These are phyloP conservation scores for Tetranychus urticae DNA, from an alignment of 1,140 invertebrate genomes.

Conservation along the genomic window DNA sequence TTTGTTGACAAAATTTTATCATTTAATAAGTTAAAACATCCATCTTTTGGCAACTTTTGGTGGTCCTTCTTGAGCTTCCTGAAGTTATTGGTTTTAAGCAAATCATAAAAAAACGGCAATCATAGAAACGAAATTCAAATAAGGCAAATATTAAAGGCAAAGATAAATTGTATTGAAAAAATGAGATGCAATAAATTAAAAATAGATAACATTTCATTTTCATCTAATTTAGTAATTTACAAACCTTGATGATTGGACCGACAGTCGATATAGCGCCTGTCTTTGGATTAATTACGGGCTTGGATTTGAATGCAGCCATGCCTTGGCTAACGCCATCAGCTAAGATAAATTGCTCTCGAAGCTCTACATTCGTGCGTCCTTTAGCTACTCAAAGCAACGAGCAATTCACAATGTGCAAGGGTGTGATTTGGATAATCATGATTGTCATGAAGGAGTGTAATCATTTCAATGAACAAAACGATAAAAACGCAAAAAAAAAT, in stretches of 20 bases:
- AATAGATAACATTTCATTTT: too few species aligned
- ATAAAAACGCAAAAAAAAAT: neutral
- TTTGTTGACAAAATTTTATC: too few species aligned
- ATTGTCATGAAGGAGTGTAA: neutral
- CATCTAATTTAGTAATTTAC: neutral
- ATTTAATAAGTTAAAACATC: too few species aligned
- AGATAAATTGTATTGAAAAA: neutral
- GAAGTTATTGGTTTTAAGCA: too few species aligned
- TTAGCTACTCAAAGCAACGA: slow-evolving; percentile 43
- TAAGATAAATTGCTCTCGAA: slow-evolving; percentile 92
- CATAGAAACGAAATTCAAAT: too few species aligned
- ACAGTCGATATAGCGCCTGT: slow-evolving; percentile 24
- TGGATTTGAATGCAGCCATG: slow-evolving; percentile 67
- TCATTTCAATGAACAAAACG: neutral
- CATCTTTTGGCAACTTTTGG: too few species aligned
- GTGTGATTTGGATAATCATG: too few species aligned
- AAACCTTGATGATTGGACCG: slow-evolving; percentile 79
- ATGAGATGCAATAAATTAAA: neutral
- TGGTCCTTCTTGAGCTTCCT: too few species aligned
- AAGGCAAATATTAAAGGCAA: too few species aligned
- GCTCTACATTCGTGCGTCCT: slow-evolving; percentile 95
- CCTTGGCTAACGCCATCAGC: slow-evolving; percentile 89
- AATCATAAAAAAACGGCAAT: too few species aligned
- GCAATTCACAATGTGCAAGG: slow-evolving; percentile 12
- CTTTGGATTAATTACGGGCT: neutral